These are phyloP conservation scores for Odiellus spinosus DNA, from an alignment of 2,888 invertebrate genomes.

Conservation along the genomic window DNA sequence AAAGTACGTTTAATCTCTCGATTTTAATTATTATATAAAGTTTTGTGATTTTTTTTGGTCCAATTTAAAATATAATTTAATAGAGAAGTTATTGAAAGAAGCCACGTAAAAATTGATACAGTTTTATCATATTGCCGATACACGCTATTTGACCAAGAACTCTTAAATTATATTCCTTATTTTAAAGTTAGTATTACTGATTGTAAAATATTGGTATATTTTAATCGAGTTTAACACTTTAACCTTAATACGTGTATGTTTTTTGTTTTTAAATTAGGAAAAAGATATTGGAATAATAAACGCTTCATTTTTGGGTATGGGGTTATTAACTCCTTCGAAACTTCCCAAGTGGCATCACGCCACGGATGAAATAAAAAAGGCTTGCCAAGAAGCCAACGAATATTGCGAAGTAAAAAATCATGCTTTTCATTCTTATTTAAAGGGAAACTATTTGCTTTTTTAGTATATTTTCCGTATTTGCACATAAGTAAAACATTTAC, in stretches of 20 bases:
- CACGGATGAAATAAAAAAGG: conserved; percentile 41
- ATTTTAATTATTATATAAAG: too few relatives aligned
- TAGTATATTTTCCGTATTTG: too few relatives aligned
- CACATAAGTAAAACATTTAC: too few relatives aligned
- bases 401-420: conserved; percentile 18
- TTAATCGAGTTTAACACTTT: too few relatives aligned
- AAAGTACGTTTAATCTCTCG: conserved; percentile 42
- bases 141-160: conserved; percentile 59
- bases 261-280: conserved; percentile 32
- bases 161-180: conserved; percentile 52
- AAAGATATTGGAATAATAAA: conserved; percentile 62
- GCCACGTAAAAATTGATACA: conserved; percentile 46
- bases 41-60: too few relatives aligned
- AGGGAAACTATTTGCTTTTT: too few relatives aligned
- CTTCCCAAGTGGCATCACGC: conserved; percentile 58
- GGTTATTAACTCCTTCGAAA: conserved; percentile 52
- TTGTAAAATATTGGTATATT: neutral
- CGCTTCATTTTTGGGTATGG: conserved; percentile 66
- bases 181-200: conserved; percentile 45
- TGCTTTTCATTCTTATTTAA: too few relatives aligned
- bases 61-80: too few relatives aligned
- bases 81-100: conserved; percentile 42
- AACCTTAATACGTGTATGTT: too few relatives aligned
- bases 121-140: conserved; percentile 63
- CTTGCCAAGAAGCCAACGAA: conserved; percentile 43